Conservation (phyloP, 2,888 invertebrate genomes). For the Tetheella fluctuosa region DNA sequence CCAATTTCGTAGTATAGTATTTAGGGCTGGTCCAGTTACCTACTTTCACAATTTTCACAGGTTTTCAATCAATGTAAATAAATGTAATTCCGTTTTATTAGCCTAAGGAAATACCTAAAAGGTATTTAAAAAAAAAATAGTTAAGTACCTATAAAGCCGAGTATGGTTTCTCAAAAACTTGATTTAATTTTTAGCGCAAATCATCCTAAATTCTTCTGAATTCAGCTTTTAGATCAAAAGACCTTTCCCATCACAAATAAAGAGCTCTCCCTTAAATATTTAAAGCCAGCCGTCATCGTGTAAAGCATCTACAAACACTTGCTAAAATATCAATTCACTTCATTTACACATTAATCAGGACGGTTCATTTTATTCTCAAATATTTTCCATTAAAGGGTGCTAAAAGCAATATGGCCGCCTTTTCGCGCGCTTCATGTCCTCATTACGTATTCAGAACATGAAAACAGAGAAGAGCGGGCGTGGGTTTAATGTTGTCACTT, state of each 20-base stretch:
- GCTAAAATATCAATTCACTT: slow-evolving; percentile 70
- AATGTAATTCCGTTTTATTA: too few relatives aligned
- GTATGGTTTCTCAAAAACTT: too few relatives aligned
- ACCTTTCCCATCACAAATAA: slow-evolving; percentile 20
- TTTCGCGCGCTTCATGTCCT: slow-evolving; percentile 62
- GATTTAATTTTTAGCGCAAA: too few relatives aligned
- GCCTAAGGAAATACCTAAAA: too few relatives aligned
- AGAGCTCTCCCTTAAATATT: slow-evolving; percentile 44
- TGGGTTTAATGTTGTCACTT: slow-evolving; percentile 71
- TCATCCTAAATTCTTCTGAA: background rate
- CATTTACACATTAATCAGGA: slow-evolving; percentile 74
- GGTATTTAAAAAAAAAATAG: too few relatives aligned
- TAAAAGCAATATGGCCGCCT: slow-evolving; percentile 78
- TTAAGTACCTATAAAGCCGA: too few relatives aligned
- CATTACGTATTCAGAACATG: slow-evolving; percentile 76
- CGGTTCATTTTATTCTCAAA: slow-evolving; percentile 63
- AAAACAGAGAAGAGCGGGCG: slow-evolving; percentile 62
- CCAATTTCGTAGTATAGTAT: too few relatives aligned
- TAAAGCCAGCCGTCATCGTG: slow-evolving; percentile 43
- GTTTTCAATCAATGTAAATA: too few relatives aligned
- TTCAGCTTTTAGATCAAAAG: background rate
- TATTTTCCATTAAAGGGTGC: slow-evolving; percentile 75
- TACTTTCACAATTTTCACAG: too few relatives aligned
- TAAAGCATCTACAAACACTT: slow-evolving; percentile 55
- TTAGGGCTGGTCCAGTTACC: too few relatives aligned